A percentile compares a stretch with the other conserved stretches of the same genome.
phyloP scores from a whole-genome alignment of 2,113 vertebrate genomes.

The Nerophis lumbriciformis region DNA sequence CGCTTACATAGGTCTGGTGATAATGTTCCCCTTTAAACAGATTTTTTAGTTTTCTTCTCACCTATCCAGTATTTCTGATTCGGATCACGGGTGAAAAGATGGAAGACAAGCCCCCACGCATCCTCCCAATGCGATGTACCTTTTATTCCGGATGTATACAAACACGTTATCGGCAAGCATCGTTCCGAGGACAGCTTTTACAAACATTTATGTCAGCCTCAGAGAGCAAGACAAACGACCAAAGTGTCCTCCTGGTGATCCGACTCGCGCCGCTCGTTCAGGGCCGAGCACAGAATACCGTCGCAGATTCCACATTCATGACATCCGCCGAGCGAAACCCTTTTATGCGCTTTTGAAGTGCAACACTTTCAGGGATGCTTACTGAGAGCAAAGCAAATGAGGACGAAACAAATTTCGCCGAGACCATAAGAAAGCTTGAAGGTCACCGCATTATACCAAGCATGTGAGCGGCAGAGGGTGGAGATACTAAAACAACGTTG shows the following conservation, averaged over 20 bases:
- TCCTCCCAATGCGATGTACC: neutral
- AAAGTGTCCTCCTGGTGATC: slow-evolving; percentile 23
- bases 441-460: slow-evolving; percentile 15
- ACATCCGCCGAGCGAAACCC: slow-evolving; percentile 18
- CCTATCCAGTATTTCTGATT: too few relatives aligned
- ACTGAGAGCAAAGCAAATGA: slow-evolving; percentile 13
- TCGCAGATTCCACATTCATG: slow-evolving; percentile 11
- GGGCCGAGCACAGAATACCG: slow-evolving; percentile 22
- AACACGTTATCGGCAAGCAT: slow-evolving; percentile 51
- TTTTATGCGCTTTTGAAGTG: slow-evolving; percentile 38
- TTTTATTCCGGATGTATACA: slow-evolving; percentile 12
- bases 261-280: slow-evolving; percentile 37
- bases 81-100: neutral
- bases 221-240: slow-evolving; percentile 45
- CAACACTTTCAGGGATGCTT: slow-evolving; percentile 36
- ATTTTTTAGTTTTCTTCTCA: too few relatives aligned
- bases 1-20: too few relatives aligned
- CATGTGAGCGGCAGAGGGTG: neutral
- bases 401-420: neutral
- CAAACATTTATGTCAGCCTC: slow-evolving; percentile 41
- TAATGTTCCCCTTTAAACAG: too few relatives aligned
- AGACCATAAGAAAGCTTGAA: slow-evolving; percentile 5
- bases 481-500: neutral
- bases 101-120: slow-evolving; percentile 6
- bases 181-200: slow-evolving; percentile 58